Conservation (phyloP, 2,113 vertebrate genomes). For the Cavia aperea region DNA sequence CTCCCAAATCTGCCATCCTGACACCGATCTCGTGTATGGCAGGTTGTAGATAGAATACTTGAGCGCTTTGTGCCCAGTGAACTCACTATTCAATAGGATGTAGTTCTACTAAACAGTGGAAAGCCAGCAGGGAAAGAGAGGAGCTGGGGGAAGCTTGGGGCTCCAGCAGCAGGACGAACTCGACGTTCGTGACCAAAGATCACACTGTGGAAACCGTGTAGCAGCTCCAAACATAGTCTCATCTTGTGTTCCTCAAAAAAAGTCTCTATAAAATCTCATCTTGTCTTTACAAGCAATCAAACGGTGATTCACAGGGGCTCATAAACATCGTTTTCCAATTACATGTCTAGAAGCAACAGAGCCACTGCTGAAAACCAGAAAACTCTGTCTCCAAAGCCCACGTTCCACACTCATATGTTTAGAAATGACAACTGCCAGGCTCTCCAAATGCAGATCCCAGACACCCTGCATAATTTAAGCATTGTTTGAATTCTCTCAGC, state of each 20-base stretch:
- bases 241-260: not conserved
- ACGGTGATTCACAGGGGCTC: not conserved
- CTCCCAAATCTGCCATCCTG: not conserved
- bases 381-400: not conserved
- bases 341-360: not conserved
- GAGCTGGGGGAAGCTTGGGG: not conserved
- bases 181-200: not conserved
- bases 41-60: not conserved
- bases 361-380: not conserved
- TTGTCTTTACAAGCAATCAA: not conserved
- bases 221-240: not conserved
- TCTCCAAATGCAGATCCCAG: not conserved
- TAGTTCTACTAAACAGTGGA: not conserved
- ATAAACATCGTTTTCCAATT: not conserved
- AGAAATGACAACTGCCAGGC: not conserved
- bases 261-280: not conserved
- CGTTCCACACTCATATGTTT: not conserved
- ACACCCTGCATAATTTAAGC: not conserved
- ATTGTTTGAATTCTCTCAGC: not conserved
- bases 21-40: not conserved
- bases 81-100: not conserved
- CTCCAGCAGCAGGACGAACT: not conserved
- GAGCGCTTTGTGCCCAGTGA: not conserved
- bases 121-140: not conserved
- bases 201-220: rapidly evolving